Evolutionary conservation across 2,113 vertebrate genomes (phyloP), one percentile per base, ranked within the genome.

Genomic region (Clupea harengus): DNA sequence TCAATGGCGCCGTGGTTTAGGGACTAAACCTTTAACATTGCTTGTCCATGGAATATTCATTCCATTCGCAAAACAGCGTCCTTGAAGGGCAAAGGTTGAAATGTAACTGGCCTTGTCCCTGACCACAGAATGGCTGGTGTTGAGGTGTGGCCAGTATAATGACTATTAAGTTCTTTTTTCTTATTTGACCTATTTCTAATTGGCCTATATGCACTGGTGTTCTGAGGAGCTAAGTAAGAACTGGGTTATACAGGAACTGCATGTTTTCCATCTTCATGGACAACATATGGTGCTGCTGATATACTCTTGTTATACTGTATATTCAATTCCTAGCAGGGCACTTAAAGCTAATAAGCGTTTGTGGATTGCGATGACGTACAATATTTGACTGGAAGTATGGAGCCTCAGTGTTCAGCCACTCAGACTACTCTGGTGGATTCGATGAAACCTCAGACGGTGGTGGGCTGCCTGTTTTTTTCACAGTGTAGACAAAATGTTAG

Each of bases 111-210:
- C 67, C 67, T 75, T 75, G 11, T 32, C 67, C 2, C 67, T 32
- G 28, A 39, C 72, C 72, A 78, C 72, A 39, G 72, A 78, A 78
- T 32, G 72, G 72, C 72, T 39, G 25, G 72, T 39, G 39, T 32
- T 78, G 25, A 39, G 72, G 25, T 78, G 32, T 78, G 72, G 10
- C 28, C 4, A 78, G 72, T 78, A 44, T 78, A 78, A 78, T 39
- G 72, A 11, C 72, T 78, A 78, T 78, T 78, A 78, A 32, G 10
- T 78, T 78, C 0, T 78, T 78, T 78, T 78, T 32, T 3, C 64
- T 78, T 78, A 39, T 78, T 32, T 78, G 72, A 32, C 72, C 72
- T 78, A 78, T 78, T 78, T 78, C 72, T 78, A 78, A 78, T 78
- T 78, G 72, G 72, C 72, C 72, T 44, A 78, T 15, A 39, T 78